Conservation (phyloP, 2,113 vertebrate genomes). For the Megaceryle torquata region DNA sequence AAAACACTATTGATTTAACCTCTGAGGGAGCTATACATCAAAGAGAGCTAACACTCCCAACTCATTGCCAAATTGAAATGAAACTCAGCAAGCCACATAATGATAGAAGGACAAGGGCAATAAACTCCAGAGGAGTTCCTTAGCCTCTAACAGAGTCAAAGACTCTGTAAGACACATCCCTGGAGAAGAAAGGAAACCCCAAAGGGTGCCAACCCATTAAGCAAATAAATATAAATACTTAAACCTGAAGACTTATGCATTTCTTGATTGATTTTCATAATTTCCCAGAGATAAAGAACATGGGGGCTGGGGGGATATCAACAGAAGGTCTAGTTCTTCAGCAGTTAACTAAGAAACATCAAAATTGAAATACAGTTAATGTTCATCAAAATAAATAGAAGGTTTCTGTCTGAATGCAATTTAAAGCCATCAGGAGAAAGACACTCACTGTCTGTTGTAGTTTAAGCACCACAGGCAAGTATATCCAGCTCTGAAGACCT, state of each 20-base stretch:
- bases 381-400: not conserved
- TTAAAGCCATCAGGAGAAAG: not conserved
- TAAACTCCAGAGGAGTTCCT: slow-evolving; percentile 1
- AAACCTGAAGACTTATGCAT: not conserved
- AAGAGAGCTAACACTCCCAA: not conserved
- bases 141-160: not conserved
- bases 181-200: not conserved
- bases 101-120: not conserved
- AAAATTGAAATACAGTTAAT: not conserved
- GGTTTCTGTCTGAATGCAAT: not conserved
- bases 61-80: slow-evolving; percentile 24
- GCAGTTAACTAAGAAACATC: not conserved
- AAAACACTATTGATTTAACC: slow-evolving; percentile 40
- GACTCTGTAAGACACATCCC: not conserved
- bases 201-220: not conserved
- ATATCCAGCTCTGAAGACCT: not conserved
- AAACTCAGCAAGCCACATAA: slow-evolving; percentile 29
- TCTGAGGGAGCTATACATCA: slow-evolving; percentile 2
- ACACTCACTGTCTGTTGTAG: not conserved
- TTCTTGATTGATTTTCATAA: not conserved
- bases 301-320: not conserved
- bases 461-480: not conserved
- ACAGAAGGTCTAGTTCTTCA: not conserved
- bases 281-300: not conserved
- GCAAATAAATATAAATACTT: not conserved